A percentile compares a stretch with the other conserved stretches of the same genome.
Conservation (phyloP, 1,140 invertebrate genomes). For the honey bee (Apis mellifera) region Amel_HAv3.1 CM009941.2:11543501-11544000, state of each 20-base stretch:
- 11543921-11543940: no score
- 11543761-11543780: not conserved
- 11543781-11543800: conserved; percentile 49
- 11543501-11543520: no score
- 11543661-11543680: no score
- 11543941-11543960: not conserved
- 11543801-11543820: conserved; percentile 11
- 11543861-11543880: conserved; percentile 37
- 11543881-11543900: not conserved
- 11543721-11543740: not conserved
- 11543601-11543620: no score
- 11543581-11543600: no score
- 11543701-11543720: not conserved
- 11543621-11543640: no score
- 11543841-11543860: conserved; percentile 51
- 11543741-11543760: not conserved
- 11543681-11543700: not conserved
- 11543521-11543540: no score
- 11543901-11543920: not conserved
- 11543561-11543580: no score
- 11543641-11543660: no score
- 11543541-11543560: no score
- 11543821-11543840: conserved; percentile 38
- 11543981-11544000: not conserved
- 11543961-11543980: not conserved